Base-by-base conservation (phyloP, 2,113 vertebrate genomes). In the Hemiprocne comata region DNA sequence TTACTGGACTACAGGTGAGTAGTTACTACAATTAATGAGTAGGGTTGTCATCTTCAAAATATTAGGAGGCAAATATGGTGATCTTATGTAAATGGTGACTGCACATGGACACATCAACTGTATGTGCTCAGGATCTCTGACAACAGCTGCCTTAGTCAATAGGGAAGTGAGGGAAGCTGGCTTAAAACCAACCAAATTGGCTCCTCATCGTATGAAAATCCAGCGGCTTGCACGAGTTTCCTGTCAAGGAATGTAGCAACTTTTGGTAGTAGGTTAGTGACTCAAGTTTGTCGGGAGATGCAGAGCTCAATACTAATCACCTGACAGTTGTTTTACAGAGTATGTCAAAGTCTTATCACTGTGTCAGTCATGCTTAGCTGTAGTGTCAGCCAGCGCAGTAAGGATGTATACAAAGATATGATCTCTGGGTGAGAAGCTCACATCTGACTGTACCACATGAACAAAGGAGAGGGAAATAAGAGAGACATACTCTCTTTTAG, bases 1-100 rank as follows among this genome's bases (percentile, higher is more conserved):
- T 94, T 99, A 96, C 97, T 99, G 87, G 99, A 99, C 97, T 99
- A 99, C 97, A 99, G 99, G 99, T 99, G 77, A 96, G 97, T 29
- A 5, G 67, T 33, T 40, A 40, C 38, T 48, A 69, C 4, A 7
- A 10, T 57, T 78, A 58, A 46, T 72, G 48, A 81, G 31, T 18
- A 58, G 23, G 4, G 9, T 65, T 69, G 44, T 42, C 50, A 19
- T 36, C 42, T 79, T 71, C 10, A 31, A 93, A 73, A 66, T 55
- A 54, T 42, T 46, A 62, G 40, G 50, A 79, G 29, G 33, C 31
- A 82, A 93, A 71, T 54, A 17, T 0, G 5, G 21, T 65, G 23
- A 21, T 66, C 24, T 77, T 71, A 38, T 0, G 3, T 25, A 72
- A 77, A 50, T 0, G 0, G 8, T 40, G n/a, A 17, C 74, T 70